Base-by-base conservation (phyloP, 2,113 vertebrate species). In the Scopus umbretta region DNA sequence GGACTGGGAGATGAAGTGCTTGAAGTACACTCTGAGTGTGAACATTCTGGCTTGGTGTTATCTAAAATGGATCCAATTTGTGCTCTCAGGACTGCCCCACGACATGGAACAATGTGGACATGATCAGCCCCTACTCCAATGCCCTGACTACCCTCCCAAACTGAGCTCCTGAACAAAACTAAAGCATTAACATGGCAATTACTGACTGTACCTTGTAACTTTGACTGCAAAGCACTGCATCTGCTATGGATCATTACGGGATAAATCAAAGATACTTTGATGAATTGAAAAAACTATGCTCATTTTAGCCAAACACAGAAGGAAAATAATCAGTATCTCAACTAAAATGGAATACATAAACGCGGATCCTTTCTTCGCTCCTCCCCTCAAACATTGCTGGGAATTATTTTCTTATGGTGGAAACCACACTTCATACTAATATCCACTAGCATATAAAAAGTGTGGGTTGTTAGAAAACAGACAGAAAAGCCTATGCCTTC, bases 401-500 rank as follows among this genome's bases (percentile, higher is more conserved):
- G 73, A 92, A 95, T 92, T 94, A 59, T 71, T 87, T 84, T 94
- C 78, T 40, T 84, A 6, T 2, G 5, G 36, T 11, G 68, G 52
- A 91, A 96, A 85, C 59, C 66, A 79, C 76, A 56, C 52, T 85
- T 94, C 67, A 73, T 88, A n/a, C 32, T 76, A 87, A 93, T 75
- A 96, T 43, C 42, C 72, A 36, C 68, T 42, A 91, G 25, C 76
- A 71, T 59, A 85, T 38, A 70, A 92, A 27, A 95, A 82, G 45
- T 49, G 81, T 80, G 90, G 84, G 81, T 66, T 92, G 84, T 53
- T 92, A 79, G 81, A 95, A 96, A 82, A 88, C 0, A 0, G 70
- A 87, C 94, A 87, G 76, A 89, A 96, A 94, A 95, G 58, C 84
- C 92, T 93, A 82, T 90, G 92, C 96, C 90, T 97, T 96, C 94